Base-by-base conservation (phyloP, 2,797 vertebrate genomes). In the Cyprinodon diabolis region DNA sequence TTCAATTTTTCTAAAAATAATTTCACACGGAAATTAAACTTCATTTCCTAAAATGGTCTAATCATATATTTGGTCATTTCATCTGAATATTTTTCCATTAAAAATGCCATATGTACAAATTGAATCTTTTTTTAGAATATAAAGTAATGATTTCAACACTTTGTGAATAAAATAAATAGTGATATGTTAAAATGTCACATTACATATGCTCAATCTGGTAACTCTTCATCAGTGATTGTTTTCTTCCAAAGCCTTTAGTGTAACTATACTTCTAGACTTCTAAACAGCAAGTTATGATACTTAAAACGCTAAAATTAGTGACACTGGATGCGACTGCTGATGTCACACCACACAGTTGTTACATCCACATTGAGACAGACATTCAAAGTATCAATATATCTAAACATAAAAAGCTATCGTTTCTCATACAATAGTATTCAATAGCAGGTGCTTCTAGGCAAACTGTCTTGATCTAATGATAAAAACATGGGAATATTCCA, bases 151-250 rank as follows among this genome's bases (percentile, higher is more conserved):
- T 77, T 83, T 48, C 3, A 79, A 78, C 10, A 48, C 17, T 77
- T 23, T 35, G 70, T 72, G 40, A 82, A 73, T 66, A 75, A 54
- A 84, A 83, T 67, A 87, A 84, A 84, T 74, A 84, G 35, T 52
- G 40, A 80, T 52, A 60, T 45, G 74, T 70, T 66, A 74, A 77
- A 80, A 63, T 43, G 58, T 10, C 79, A 77, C 30, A 72, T 66
- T 60, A 84, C 47, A 66, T 66, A 62, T 67, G 65, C 35, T 55
- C 14, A 2, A 10, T 9, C 4, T 23, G 6, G 2, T n/a, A n/a
- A 23, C 40, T 45, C 11, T 43, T 17, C 52, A 65, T 45, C 30
- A n/a, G 65, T 80, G 87, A 89, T 86, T 85, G 84, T 72, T 78
- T 79, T 69, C 66, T 68, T 55, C 47, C 21, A 47, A 68, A 74